A percentile compares a stretch with the other conserved stretches of the same genome.
Evolutionary conservation across 2,113 vertebrate species (phyloP).

Genomic region (Pseudopipra pipra): DNA sequence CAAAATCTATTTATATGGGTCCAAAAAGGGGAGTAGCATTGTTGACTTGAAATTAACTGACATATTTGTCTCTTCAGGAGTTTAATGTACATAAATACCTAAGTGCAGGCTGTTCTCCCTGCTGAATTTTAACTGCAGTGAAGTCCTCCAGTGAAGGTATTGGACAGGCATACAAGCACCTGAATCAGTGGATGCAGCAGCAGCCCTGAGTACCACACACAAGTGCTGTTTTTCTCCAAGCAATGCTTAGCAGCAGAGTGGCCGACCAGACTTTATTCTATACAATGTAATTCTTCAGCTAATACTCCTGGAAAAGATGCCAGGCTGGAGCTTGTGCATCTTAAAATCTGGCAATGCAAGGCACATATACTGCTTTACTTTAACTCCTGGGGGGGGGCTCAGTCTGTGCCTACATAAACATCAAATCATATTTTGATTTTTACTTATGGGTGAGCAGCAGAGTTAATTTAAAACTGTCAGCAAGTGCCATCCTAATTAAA

Average conservation of each 20-base stretch:
- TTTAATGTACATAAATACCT: background rate
- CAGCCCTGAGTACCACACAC: background rate
- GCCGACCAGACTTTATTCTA: background rate
- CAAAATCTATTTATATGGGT: background rate
- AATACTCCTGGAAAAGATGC: background rate
- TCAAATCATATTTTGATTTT: constrained; percentile 20
- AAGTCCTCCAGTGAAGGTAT: background rate
- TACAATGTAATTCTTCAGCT: background rate
- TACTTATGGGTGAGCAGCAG: background rate
- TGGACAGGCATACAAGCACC: background rate
- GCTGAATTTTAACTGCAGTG: background rate
- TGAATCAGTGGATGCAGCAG: background rate
- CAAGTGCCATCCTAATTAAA: constrained; percentile 46
- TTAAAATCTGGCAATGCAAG: background rate
- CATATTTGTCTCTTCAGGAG: background rate
- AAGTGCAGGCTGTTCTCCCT: background rate
- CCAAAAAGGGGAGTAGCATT: background rate
- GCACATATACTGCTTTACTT: background rate
- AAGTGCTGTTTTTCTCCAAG: background rate
- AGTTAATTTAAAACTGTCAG: constrained; percentile 21
- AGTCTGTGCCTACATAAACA: background rate
- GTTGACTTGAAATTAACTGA: background rate
- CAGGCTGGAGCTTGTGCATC: background rate
- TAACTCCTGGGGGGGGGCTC: background rate
- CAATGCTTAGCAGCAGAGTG: background rate